Conservation (phyloP, 2,888 invertebrate genomes). For the Dasysyrphus albostriatus region DNA sequence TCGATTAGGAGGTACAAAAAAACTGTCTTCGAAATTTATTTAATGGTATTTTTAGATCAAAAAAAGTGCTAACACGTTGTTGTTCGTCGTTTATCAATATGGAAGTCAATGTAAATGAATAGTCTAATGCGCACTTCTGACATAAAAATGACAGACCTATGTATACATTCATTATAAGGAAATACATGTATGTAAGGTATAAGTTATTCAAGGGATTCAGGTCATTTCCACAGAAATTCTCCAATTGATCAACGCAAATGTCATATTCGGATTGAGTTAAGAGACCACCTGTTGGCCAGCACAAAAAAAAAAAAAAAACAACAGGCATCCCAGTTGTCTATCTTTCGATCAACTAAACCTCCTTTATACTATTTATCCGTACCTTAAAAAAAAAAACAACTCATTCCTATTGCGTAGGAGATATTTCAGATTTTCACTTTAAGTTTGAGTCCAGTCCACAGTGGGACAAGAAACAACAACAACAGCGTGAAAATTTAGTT, state of each 20-base stretch:
- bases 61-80: no score
- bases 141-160: no score
- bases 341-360: conserved; percentile 1
- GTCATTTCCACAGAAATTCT: conserved; percentile 39
- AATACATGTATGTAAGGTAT: no score
- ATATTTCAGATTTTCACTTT: conserved; percentile 59
- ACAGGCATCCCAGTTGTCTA: background rate
- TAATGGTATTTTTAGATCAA: no score
- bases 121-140: no score
- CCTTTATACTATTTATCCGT: conserved; percentile 23
- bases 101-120: no score
- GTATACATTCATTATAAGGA: no score
- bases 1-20: no score
- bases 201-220: conserved; percentile 14
- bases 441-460: conserved; percentile 45
- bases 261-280: conserved; percentile 32
- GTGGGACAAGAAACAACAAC: conserved; percentile 30
- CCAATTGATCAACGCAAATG: conserved; percentile 54
- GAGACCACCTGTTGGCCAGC: conserved; percentile 52
- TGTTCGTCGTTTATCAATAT: no score
- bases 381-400: background rate
- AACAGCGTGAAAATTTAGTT: conserved; percentile 33
- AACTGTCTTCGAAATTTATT: no score
- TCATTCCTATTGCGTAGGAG: conserved; percentile 41
- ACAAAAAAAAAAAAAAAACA: conserved; percentile 7